These are phyloP conservation scores for Arbacia lixula DNA, from an alignment of 53 echinoderm and acorn worm genomes.

Conservation along the genomic window DNA sequence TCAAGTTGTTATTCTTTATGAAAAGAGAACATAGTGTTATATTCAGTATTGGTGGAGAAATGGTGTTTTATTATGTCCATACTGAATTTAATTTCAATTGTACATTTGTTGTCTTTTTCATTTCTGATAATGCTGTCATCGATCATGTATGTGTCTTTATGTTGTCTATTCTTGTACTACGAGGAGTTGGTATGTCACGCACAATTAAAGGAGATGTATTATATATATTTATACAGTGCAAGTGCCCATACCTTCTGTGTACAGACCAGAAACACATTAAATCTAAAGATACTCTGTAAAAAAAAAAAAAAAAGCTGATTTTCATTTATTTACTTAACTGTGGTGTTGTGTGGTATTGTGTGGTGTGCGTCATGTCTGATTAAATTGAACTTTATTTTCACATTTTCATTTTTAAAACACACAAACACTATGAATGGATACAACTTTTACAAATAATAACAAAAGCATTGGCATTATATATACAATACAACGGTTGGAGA, in stretches of 20 bases:
- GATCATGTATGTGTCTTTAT: conserved; percentile 43
- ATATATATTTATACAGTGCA: conserved; percentile 57
- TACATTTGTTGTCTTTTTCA: conserved; percentile 26
- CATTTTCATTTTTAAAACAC: no score
- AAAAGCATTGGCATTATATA: no score
- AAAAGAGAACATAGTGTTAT: conserved; percentile 14
- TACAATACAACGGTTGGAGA: no score
- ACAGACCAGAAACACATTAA: conserved; percentile 58
- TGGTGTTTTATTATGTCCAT: conserved; percentile 26
- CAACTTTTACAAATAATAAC: no score
- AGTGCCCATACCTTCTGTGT: conserved; percentile 47
- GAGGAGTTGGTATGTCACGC: conserved; percentile 33
- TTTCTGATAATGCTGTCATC: conserved; percentile 15
- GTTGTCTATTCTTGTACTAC: conserved; percentile 44
- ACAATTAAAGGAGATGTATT: conserved; percentile 38
- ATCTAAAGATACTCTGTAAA: conserved; percentile 50
- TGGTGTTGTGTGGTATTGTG: not conserved
- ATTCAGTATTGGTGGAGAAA: conserved; percentile 41
- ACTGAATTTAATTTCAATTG: conserved; percentile 39
- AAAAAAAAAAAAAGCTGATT: no score
- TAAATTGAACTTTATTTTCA: not conserved
- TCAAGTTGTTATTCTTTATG: not conserved
- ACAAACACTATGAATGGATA: no score
- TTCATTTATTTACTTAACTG: no score
- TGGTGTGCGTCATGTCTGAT: not conserved